Conservation (phyloP, 2,797 vertebrate species). For the Nothura maculosa region DNA sequence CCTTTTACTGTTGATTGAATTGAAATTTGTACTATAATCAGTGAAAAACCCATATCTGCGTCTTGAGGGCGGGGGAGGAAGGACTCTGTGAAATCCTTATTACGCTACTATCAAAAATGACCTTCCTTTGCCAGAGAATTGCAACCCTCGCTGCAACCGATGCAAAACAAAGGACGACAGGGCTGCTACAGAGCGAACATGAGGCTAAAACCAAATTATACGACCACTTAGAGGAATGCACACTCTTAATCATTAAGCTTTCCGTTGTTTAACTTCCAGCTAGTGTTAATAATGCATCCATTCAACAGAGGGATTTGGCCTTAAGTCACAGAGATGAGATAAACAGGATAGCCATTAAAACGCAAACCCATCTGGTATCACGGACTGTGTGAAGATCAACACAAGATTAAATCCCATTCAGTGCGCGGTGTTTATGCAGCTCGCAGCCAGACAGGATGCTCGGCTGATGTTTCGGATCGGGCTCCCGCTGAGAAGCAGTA, state of each 20-base stretch:
- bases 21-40: not conserved
- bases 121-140: not conserved
- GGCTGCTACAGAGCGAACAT: not conserved
- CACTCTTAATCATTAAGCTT: not conserved
- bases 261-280: constrained; percentile 32
- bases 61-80: not conserved
- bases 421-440: constrained; percentile 49
- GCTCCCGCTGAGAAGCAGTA: not conserved
- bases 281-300: constrained; percentile 25
- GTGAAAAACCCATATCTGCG: not conserved
- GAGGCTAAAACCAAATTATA: not conserved
- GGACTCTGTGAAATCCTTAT: not conserved
- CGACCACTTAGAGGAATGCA: not conserved
- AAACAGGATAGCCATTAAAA: constrained; percentile 69
- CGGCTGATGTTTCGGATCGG: constrained; percentile 45
- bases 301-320: constrained; percentile 49
- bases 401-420: constrained; percentile 47
- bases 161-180: not conserved
- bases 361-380: constrained; percentile 14
- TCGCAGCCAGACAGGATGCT: constrained; percentile 66
- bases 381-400: constrained; percentile 26
- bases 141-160: rapidly evolving
- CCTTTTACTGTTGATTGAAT: not conserved
- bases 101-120: not conserved
- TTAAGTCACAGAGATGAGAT: constrained; percentile 48